Conservation (phyloP, 1,140 invertebrate species). For the Asobara japonica region DNA sequence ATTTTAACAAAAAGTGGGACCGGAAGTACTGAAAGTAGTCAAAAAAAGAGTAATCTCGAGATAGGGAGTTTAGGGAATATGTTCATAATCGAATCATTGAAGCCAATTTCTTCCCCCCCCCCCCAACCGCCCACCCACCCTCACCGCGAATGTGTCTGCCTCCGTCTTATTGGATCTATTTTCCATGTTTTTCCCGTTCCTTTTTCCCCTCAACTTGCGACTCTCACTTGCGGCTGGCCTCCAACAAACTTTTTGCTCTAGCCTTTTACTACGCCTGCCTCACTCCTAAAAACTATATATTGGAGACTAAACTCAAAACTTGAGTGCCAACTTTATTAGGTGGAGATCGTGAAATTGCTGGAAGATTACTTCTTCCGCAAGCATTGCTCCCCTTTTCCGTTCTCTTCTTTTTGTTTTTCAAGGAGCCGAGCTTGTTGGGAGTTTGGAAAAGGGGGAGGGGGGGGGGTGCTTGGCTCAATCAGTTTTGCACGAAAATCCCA, state of each 20-base stretch:
- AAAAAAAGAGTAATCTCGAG: too few species aligned
- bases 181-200: background rate
- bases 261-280: background rate
- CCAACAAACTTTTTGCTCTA: background rate
- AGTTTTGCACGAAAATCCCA: background rate
- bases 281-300: background rate
- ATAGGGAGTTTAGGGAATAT: background rate
- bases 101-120: too few species aligned
- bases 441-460: background rate
- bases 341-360: slow-evolving; percentile 14
- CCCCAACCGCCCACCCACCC: background rate
- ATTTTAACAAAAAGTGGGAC: too few species aligned
- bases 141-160: background rate
- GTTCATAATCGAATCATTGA: background rate
- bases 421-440: background rate
- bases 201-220: background rate
- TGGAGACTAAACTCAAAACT: background rate
- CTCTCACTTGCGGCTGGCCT: slow-evolving; percentile 1
- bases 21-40: too few species aligned
- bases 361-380: slow-evolving; percentile 14
- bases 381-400: background rate
- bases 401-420: background rate
- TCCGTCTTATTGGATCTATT: background rate
- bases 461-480: background rate
- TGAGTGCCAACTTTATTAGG: slow-evolving; percentile 13